Conservation (phyloP, 2,888 invertebrate genomes). For the Epinotia ramella region DNA sequence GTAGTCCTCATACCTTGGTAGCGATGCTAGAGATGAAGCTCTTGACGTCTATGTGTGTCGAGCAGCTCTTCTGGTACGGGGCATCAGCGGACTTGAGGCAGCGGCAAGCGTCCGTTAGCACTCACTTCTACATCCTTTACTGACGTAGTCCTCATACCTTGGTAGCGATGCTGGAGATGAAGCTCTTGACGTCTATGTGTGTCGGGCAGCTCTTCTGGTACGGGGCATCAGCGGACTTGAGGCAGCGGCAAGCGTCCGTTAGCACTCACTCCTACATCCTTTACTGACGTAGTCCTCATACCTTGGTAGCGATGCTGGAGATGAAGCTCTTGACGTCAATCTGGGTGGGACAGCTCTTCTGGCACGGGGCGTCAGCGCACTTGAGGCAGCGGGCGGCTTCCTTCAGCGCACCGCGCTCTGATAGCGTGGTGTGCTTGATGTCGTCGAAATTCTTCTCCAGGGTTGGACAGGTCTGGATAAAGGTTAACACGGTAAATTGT, state of each 20-base stretch:
- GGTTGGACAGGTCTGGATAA: slow-evolving; percentile 86
- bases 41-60: slow-evolving; percentile 98
- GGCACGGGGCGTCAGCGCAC: slow-evolving; percentile 98
- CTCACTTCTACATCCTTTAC: slow-evolving; percentile 61
- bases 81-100: slow-evolving; percentile 98
- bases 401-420: slow-evolving; percentile 96
- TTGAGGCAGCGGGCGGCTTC: slow-evolving; percentile 96
- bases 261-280: too few relatives aligned
- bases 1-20: slow-evolving; percentile 87
- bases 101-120: slow-evolving; percentile 94
- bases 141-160: slow-evolving; percentile 84
- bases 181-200: slow-evolving; percentile 97
- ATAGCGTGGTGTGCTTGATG: slow-evolving; percentile 98
- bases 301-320: slow-evolving; percentile 97
- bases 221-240: too few relatives aligned
- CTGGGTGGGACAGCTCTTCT: slow-evolving; percentile 99
- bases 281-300: slow-evolving; percentile 56
- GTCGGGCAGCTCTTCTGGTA: slow-evolving; percentile 92
- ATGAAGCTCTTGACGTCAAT: slow-evolving; percentile 98
- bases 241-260: too few relatives aligned
- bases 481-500: not conserved
- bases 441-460: slow-evolving; percentile 97
- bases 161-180: slow-evolving; percentile 98
- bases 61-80: slow-evolving; percentile 99
- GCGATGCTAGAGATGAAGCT: slow-evolving; percentile 98